These are phyloP conservation scores for Threskiornis aethiopicus DNA, from an alignment of 2,797 vertebrate genomes.

Conservation along the genomic window DNA sequence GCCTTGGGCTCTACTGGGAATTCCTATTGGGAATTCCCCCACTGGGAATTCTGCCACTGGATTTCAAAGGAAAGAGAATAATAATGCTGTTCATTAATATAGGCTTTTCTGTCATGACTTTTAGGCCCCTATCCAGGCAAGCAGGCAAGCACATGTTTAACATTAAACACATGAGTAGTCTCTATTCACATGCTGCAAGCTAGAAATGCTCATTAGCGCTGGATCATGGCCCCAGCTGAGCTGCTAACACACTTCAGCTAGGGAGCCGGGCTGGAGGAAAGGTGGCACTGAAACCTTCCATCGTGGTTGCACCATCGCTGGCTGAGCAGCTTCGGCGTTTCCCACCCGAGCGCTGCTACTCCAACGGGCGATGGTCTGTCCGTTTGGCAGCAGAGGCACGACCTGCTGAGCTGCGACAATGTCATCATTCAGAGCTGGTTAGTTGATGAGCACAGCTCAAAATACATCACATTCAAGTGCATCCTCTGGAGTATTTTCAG, in stretches of 20 bases:
- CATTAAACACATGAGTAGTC: conserved; percentile 43
- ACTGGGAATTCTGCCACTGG: conserved; percentile 49
- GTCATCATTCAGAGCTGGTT: neutral
- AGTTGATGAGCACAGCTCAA: neutral
- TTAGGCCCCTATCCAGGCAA: conserved; percentile 37
- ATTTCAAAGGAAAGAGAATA: conserved; percentile 45
- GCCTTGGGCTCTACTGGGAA: conserved; percentile 28
- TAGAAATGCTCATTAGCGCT: conserved; percentile 25
- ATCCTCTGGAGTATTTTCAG: neutral
- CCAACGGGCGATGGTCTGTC: accelerated
- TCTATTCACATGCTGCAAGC: conserved; percentile 34
- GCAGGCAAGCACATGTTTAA: conserved; percentile 56
- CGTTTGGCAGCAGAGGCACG: neutral
- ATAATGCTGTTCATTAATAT: conserved; percentile 41
- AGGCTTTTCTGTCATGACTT: conserved; percentile 41
- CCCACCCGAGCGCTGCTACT: neutral
- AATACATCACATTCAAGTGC: neutral
- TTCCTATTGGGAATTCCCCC: conserved; percentile 59
- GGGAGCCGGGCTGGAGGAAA: neutral
- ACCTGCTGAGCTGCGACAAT: neutral
- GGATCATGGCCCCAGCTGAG: conserved; percentile 3
- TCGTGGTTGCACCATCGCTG: neutral
- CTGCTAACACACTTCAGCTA: neutral
- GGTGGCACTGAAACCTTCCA: neutral
- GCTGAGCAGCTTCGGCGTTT: accelerated